Conservation (phyloP, 2,113 vertebrate species). For the Coptodon bakossiorum region DNA sequence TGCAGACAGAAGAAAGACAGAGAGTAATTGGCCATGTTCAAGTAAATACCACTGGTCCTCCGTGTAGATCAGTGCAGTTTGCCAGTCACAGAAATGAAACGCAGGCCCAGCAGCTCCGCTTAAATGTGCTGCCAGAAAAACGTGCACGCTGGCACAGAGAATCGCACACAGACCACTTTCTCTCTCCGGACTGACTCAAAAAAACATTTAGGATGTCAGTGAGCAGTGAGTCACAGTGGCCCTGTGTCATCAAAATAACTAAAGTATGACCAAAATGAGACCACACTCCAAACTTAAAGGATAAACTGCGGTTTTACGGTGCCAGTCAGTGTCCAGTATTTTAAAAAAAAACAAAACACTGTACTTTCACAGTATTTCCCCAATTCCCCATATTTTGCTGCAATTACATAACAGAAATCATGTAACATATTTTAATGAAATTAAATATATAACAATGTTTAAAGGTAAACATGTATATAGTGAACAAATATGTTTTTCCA, state of each 20-base stretch:
- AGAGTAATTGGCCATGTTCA: slow-evolving; percentile 23
- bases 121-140: slow-evolving; percentile 3
- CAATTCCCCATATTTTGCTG: neutral
- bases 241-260: slow-evolving; percentile 7
- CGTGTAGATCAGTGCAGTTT: neutral
- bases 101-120: slow-evolving; percentile 12
- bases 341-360: neutral
- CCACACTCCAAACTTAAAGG: neutral
- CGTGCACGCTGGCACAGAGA: neutral
- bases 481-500: neutral
- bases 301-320: slow-evolving; percentile 9
- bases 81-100: slow-evolving; percentile 43
- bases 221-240: slow-evolving; percentile 13
- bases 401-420: neutral
- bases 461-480: neutral
- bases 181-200: neutral
- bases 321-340: neutral
- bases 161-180: neutral
- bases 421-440: neutral
- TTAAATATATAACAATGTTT: neutral
- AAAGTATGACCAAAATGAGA: slow-evolving; percentile 5
- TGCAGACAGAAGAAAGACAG: slow-evolving; percentile 11
- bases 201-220: neutral
- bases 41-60: slow-evolving; percentile 29
- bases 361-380: neutral